Evolutionary conservation across 2,888 invertebrate species (phyloP).

Genomic region (Polydrusus cervinus): DNA sequence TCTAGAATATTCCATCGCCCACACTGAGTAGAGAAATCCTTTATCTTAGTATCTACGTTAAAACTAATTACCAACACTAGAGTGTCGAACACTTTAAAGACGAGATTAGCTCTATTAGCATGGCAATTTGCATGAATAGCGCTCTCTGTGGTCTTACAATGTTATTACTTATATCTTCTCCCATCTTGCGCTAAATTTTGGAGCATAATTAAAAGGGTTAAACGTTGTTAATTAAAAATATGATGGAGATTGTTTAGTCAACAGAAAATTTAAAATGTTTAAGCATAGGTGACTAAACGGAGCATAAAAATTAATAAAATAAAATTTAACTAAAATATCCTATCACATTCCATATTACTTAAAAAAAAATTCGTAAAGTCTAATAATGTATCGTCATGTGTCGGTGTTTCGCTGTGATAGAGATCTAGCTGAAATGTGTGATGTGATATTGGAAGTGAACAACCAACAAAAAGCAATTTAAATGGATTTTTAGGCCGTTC

Average conservation of each 20-base stretch:
- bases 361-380: no score
- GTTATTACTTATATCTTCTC: conserved; percentile 51
- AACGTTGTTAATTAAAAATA: conserved; percentile 5
- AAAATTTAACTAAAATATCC: no score
- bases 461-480: no score
- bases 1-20: conserved; percentile 11
- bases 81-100: conserved; percentile 72
- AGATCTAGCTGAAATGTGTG: no score
- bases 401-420: no score
- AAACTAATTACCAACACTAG: conserved; percentile 64
- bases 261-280: not conserved
- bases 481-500: no score
- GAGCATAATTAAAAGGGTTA: conserved; percentile 20
- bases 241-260: not conserved
- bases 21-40: conserved; percentile 32
- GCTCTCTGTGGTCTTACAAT: conserved; percentile 49
- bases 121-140: conserved; percentile 70
- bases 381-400: no score
- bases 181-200: conserved; percentile 32
- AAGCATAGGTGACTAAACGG: no score
- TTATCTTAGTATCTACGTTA: conserved; percentile 40
- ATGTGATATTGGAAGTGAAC: no score
- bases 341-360: no score
- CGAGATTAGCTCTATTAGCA: conserved; percentile 73
- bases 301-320: no score